A percentile compares a stretch with the other conserved stretches of the same genome.
These are phyloP conservation scores for Tethea ocularis DNA, from an alignment of 2,888 invertebrate genomes.

Conservation along the genomic window DNA sequence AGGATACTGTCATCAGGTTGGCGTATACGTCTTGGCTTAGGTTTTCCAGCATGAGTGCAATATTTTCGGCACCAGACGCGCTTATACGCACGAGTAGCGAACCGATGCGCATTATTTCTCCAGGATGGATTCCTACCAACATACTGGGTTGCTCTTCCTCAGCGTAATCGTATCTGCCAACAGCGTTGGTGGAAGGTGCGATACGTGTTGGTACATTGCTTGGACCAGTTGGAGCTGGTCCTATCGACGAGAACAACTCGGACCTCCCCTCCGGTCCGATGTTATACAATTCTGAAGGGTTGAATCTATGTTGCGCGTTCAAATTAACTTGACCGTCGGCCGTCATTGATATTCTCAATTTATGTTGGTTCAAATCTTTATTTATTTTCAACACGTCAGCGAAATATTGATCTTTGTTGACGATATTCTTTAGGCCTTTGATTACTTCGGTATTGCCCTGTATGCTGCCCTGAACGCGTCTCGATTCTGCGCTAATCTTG, in stretches of 20 bases:
- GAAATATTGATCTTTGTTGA: slow-evolving; percentile 82
- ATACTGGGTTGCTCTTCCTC: slow-evolving; percentile 51
- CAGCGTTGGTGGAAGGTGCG: slow-evolving; percentile 41
- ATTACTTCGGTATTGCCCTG: slow-evolving; percentile 84
- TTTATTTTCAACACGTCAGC: slow-evolving; percentile 80
- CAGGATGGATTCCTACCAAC: slow-evolving; percentile 66
- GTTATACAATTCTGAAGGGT: slow-evolving; percentile 63
- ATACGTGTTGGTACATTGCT: slow-evolving; percentile 63
- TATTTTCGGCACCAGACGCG: slow-evolving; percentile 63
- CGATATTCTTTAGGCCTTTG: slow-evolving; percentile 75
- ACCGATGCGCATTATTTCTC: slow-evolving; percentile 70
- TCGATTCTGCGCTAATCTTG: slow-evolving; percentile 82
- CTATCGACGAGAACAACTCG: slow-evolving; percentile 61
- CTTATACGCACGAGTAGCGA: slow-evolving; percentile 62
- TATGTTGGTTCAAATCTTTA: slow-evolving; percentile 79
- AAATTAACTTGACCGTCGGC: slow-evolving; percentile 73
- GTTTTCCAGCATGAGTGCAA: slow-evolving; percentile 61
- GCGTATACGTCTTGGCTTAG: slow-evolving; percentile 67
- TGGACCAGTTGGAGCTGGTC: slow-evolving; percentile 51
- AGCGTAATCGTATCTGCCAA: slow-evolving; percentile 42
- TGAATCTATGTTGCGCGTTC: slow-evolving; percentile 70
- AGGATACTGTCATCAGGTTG: slow-evolving; percentile 67
- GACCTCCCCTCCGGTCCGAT: slow-evolving; percentile 60
- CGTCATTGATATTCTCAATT: slow-evolving; percentile 75
- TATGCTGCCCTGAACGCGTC: slow-evolving; percentile 71